A percentile compares a stretch with the other conserved stretches of the same genome.
These are phyloP conservation scores for Poeciliopsis paucimaculata DNA, from an alignment of 2,797 vertebrate genomes.

Conservation along the genomic window DNA sequence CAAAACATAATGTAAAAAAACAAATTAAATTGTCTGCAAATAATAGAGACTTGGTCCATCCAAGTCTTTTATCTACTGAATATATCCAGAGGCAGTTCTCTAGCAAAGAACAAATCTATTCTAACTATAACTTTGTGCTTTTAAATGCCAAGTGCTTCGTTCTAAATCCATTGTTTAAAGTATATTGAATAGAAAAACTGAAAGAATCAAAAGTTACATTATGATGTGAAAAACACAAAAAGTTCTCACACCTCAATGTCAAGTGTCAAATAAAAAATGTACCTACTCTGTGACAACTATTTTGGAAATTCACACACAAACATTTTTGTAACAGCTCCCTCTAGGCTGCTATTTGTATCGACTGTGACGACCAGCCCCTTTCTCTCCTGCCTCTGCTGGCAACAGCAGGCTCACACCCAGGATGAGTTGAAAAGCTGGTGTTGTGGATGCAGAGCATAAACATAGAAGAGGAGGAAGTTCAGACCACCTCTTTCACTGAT, in stretches of 20 bases:
- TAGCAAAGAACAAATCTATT: too few species aligned
- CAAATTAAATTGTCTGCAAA: too few species aligned
- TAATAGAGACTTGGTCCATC: too few species aligned
- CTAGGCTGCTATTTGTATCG: not conserved
- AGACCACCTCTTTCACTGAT: not conserved
- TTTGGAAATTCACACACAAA: constrained; percentile 7
- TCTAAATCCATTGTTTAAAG: not conserved
- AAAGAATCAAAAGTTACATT: not conserved
- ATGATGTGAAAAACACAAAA: not conserved
- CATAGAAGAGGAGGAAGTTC: not conserved
- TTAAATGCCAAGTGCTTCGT: not conserved
- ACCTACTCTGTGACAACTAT: not conserved
- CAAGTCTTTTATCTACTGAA: too few species aligned
- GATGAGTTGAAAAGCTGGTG: not conserved
- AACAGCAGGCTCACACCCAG: not conserved
- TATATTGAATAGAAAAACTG: not conserved
- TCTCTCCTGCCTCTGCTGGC: not conserved
- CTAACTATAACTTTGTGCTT: not conserved
- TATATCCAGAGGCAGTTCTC: too few species aligned
- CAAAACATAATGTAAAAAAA: too few species aligned
- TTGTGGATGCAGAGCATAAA: not conserved
- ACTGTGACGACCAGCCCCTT: not conserved
- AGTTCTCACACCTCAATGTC: not conserved
- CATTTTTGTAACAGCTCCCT: not conserved
- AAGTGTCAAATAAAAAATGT: constrained; percentile 1